Base-by-base conservation (phyloP, 1,140 invertebrate genomes). In the Bombus huntii region DNA sequence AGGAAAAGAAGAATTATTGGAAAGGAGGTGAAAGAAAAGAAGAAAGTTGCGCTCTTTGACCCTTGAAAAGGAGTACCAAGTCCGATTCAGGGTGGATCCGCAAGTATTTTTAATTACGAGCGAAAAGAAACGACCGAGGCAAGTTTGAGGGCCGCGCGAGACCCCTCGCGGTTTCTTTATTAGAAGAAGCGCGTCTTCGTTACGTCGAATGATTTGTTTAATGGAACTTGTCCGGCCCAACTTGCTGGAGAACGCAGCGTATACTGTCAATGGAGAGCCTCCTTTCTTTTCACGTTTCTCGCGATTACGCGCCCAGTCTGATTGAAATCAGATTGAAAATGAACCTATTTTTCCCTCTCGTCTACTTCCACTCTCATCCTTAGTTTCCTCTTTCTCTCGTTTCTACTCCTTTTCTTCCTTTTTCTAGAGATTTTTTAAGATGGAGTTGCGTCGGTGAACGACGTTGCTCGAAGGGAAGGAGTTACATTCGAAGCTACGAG, bases 61-160 rank as follows among this genome's bases (percentile, higher is more conserved):
- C 31, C 77, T 25, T 42, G 65, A 68, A 79, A 79, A 65, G 77
- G 59, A 42, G 42, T 25, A 18, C 39, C 9, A 6, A 28, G 15
- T n/a, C 4, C 53, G 39, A 22, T 5, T 13, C 62, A 10, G 31
- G 47, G 15, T 34, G 66, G 34, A 78, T 77, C 82, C 37, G 31
- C 66, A 76, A 47, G 75, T 79, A 84, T 85, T 80, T 80, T 85
- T 85, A 85, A 85, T 85, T 80, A 80, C 68, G 47, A 13, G 25
- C 62, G 59, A 73, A n/a, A 83, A 68, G 57, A 44, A 53, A 13
- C 47, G 28, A 22, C 28, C n/a, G 34, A 12, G 9, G 66, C 12
- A 31, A 62, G 44, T 83, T 78, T 42, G 42, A 75, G 81, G 57
- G 28, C 70, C 70, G 53, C 73, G 34, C 62, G 44, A 68, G 57